Evolutionary conservation across 2,888 invertebrate genomes (phyloP).

Genomic region (Andrena flavipes): DNA sequence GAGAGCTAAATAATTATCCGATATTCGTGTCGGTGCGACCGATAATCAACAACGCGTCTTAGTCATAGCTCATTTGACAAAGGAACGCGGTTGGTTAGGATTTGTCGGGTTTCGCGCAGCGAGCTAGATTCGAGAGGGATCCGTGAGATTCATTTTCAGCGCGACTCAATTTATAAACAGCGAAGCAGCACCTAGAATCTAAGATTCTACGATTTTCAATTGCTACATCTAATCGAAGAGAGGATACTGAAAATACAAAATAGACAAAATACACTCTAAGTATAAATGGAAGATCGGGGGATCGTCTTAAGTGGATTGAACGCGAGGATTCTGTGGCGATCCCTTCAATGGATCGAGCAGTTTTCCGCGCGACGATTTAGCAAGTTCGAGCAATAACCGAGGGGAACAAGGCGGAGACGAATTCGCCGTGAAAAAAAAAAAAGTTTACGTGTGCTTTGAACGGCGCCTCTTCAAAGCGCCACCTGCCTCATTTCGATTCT

Average conservation of each 20-base stretch:
- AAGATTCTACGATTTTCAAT: too few species aligned
- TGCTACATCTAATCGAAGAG: too few species aligned
- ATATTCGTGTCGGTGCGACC: conserved; percentile 34
- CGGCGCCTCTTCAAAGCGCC: conserved; percentile 77
- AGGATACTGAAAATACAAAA: too few species aligned
- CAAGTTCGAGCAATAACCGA: conserved; percentile 60
- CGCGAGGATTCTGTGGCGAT: conserved; percentile 17
- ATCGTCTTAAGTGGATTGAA: background rate
- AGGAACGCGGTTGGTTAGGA: background rate
- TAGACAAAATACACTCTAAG: too few species aligned
- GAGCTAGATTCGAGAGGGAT: background rate
- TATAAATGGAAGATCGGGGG: background rate
- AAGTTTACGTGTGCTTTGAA: conserved; percentile 74
- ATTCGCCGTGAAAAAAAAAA: conserved; percentile 42
- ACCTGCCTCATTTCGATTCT: conserved; percentile 81
- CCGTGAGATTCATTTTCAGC: background rate
- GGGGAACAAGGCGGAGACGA: conserved; percentile 54
- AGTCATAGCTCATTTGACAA: conserved; percentile 2
- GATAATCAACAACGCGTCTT: conserved; percentile 39
- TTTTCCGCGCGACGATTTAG: conserved; percentile 52
- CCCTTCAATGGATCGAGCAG: conserved; percentile 35
- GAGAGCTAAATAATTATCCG: conserved; percentile 66
- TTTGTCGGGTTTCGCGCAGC: background rate
- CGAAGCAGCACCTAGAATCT: background rate
- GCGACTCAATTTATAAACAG: background rate